Base-by-base conservation (phyloP, 2,888 invertebrate genomes). In the Melanostoma scalare region DNA sequence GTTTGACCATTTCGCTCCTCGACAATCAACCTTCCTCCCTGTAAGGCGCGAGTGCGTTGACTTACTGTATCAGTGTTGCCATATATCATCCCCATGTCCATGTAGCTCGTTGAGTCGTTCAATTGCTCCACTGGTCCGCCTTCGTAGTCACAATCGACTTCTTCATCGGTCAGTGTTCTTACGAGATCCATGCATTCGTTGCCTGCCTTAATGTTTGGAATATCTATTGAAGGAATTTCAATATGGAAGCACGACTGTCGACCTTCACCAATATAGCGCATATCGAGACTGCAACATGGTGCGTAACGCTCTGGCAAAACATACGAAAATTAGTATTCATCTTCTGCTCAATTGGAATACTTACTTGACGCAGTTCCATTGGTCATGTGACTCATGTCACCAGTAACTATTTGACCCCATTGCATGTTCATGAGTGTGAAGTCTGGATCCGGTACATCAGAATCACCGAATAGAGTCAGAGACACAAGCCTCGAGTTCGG, bases 341-440 rank as follows among this genome's bases (percentile, higher is more conserved):
- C n/a, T n/a, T n/a, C n/a, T n/a, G n/a, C n/a, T n/a, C n/a, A n/a
- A n/a, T n/a, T n/a, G n/a, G n/a, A n/a, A n/a, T n/a, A n/a, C 20
- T 20, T 20, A 20, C 20, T 20, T 20, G 20, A 20, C 0, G 20
- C 20, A 20, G 20, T 20, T 20, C 20, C 20, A 20, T 20, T 20
- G 20, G 20, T 20, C 20, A 20, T 20, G 20, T 20, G 91, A 73
- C 92, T 92, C 89, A 93, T 91, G 82, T 93, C 93, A 88, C 94
- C 94, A 35, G 93, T 93, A 52, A 94, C 90, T 85, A 94, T 92
- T 88, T 94, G 94, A 30, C 93, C 94, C 92, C 93, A 94, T 88
- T 93, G 93, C 93, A 93, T 93, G 53, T 96, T 94, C 63, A 94
- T 94, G 10, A 97, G 91, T n/a, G 95, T 96, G 92, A 94, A 96